These are phyloP conservation scores for Zygothrica quintamaculata DNA, from an alignment of 2,888 invertebrate genomes.

Conservation along the genomic window DNA sequence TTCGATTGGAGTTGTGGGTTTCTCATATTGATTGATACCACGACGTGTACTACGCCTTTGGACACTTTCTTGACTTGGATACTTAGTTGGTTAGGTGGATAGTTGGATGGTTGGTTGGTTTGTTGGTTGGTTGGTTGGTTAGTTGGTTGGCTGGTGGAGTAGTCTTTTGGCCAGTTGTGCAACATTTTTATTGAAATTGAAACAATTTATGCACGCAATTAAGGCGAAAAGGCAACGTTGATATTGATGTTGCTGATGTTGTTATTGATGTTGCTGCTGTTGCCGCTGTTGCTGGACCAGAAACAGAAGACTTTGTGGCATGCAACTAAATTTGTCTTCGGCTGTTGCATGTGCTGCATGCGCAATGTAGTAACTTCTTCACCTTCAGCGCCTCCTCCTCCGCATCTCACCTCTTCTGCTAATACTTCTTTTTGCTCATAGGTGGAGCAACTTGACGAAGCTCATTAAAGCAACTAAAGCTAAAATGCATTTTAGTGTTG, in stretches of 20 bases:
- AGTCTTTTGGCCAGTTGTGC: constrained; percentile 55
- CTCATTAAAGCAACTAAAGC: constrained; percentile 53
- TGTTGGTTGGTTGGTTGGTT: too few species aligned
- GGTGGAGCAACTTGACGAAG: constrained; percentile 14
- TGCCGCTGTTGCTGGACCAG: constrained; percentile 27
- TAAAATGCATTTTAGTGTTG: constrained; percentile 38
- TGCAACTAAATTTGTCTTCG: constrained; percentile 76
- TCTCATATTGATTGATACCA: constrained; percentile 72
- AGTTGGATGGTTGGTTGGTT: too few species aligned
- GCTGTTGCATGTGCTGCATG: constrained; percentile 70
- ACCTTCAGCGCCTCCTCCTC: background rate
- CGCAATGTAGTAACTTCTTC: constrained; percentile 46
- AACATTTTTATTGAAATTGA: constrained; percentile 77
- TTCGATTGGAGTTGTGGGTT: constrained; percentile 35
- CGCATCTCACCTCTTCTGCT: too few species aligned
- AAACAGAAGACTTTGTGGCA: constrained; percentile 67
- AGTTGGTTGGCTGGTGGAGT: too few species aligned
- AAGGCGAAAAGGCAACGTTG: constrained; percentile 49
- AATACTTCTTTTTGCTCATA: too few species aligned
- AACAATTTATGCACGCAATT: constrained; percentile 79
- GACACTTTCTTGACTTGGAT: background rate
- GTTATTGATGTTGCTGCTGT: too few species aligned
- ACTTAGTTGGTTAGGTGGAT: too few species aligned
- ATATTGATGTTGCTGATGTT: too few species aligned
- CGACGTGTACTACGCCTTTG: too few species aligned